Base-by-base conservation (phyloP, 64 coral and sea anemone species). In the Orbicella faveolata region DNA sequence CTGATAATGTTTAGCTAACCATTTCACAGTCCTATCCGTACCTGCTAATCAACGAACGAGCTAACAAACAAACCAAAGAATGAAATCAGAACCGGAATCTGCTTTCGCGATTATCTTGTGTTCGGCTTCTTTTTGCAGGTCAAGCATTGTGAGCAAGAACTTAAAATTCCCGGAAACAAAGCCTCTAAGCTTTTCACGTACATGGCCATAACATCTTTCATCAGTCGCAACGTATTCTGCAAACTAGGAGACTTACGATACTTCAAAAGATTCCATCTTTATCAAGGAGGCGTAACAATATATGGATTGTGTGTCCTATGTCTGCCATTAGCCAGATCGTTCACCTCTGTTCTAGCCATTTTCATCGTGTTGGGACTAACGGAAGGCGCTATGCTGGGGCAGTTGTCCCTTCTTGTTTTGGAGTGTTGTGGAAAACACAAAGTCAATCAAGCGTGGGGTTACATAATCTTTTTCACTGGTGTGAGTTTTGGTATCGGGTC, bases 171-270 rank as follows among this genome's bases (percentile, higher is more conserved):
- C 3, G 44, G 52, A 25, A 73, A 80, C 64, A 53, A 82, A 36
- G 63, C 78, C 8, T 52, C 65, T 3, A 65, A 36, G 79, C 72
- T 90, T 16, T 90, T 74, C 6, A 90, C 72, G 0, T 90, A 90
- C 80, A 85, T 77, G 15, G 87, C 87, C 21, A 52, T 89, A 35
- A 33, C 80, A n/a, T 63, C 75, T 9, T n/a, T 94, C 39, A 61
- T 94, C 34, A 84, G 87, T 36, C 92, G 92, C 37, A 34, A 37
- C 11, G 61, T 69, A 19, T 76, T 76, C 74, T 88, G 92, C 82
- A 75, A 76, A 73, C 14, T 94, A 9, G 80, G 92, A 76, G 82
- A 88, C 35, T 48, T 87, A 17, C 63, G 35, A 11, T 89, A 19
- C 16, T 10, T 84, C 44, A 94, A 83, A 41, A 74, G 87, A 65